Base-by-base conservation (phyloP, 2,113 vertebrate genomes). In the Sylvia atricapilla region DNA sequence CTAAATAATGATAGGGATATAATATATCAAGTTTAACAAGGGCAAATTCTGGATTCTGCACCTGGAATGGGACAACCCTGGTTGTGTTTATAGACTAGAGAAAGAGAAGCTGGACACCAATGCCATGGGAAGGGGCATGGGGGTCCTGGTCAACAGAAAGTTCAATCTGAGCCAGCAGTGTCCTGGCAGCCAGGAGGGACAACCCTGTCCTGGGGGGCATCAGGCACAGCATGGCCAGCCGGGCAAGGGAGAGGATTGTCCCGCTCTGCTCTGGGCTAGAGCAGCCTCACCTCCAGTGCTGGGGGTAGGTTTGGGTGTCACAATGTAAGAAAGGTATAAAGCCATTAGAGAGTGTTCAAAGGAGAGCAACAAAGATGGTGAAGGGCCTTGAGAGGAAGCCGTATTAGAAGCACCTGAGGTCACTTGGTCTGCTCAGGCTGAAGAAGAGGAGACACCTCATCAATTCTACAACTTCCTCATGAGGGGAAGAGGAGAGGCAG, bases 141-240 rank as follows among this genome's bases (percentile, higher is more conserved):
- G 10, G 4, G 2, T 39, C 56, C 28, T 39, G 28, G 6, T 31
- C 0, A 0, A 1, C 15, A 10, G 0, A 3, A 49, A 41, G 13
- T 4, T 31, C 58, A 49, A 9, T 0, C 2, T 17, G n/a, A 35
- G 13, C 0, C n/a, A 55, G 49, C 41, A 79, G 41, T 35, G 41
- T 30, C 66, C 41, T 31, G 49, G 56, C 19, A 63, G n/a, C 24
- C 66, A 79, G 41, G 13, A 72, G 16, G 3, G 16, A 4, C 30
- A 87, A 3, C 4, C 1, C 0, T 49, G 41, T 31, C 49, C 28
- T 30, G 56, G 16, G 64, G 44, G 0, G 0, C 75, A 63, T 35
- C 85, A 49, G 35, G 16, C 41, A 63, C 47, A 79, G 23, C 28
- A 41, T 47, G 3, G 0, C 12, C 56, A 87, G 30, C 19, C 0